A percentile compares a stretch with the other conserved stretches of the same genome.
Evolutionary conservation across 2,888 invertebrate species (phyloP).

Genomic region (Dryomyza anilis): DNA sequence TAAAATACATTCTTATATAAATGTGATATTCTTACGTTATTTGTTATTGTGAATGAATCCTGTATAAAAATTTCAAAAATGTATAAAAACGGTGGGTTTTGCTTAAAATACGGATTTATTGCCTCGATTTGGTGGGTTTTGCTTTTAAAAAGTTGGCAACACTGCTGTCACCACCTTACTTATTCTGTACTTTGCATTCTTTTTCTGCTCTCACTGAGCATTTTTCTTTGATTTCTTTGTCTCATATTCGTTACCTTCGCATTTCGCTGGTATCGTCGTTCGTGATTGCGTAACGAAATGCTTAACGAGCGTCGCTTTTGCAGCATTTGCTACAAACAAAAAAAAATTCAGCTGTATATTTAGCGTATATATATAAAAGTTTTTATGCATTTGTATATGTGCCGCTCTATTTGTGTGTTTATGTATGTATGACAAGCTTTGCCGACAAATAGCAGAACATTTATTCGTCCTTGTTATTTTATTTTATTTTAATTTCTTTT

Average conservation of each 20-base stretch:
- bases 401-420: not conserved
- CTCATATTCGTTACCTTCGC: no score
- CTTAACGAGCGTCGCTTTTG: slow-evolving; percentile 13
- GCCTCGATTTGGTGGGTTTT: no score
- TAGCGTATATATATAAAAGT: not conserved
- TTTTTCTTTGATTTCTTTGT: not conserved
- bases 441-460: slow-evolving; percentile 10
- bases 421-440: not conserved
- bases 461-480: slow-evolving; percentile 9
- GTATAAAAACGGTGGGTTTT: no score
- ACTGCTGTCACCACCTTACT: no score
- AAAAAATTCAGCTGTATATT: not conserved
- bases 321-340: not conserved
- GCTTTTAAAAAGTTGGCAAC: no score
- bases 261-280: slow-evolving; percentile 13
- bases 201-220: no score
- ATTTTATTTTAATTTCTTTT: not conserved
- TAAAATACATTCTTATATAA: no score
- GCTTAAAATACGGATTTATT: no score
- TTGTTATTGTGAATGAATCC: no score
- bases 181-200: no score
- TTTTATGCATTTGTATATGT: not conserved
- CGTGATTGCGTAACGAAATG: slow-evolving; percentile 25
- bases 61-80: no score
- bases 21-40: no score